phyloP scores from a whole-genome alignment of 2,797 vertebrate species.

The Labroides dimidiatus region DNA sequence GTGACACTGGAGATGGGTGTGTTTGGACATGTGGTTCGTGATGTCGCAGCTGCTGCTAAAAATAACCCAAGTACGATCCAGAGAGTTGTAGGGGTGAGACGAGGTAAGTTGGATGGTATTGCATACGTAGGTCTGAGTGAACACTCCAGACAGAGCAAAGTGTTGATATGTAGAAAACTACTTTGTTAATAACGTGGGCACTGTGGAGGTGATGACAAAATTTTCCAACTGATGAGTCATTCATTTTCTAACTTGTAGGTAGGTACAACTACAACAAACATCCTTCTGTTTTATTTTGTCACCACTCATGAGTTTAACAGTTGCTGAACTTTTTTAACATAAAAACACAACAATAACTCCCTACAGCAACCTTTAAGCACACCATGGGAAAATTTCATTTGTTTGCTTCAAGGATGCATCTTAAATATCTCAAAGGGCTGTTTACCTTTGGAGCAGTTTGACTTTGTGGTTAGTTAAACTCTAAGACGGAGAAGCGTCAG shows the following conservation, averaged over 20 bases:
- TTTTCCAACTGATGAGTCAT: background rate
- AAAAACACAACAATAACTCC: too few species aligned
- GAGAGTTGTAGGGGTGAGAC: constrained; percentile 10
- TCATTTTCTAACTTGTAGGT: background rate
- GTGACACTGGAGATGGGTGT: constrained; percentile 50
- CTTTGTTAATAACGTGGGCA: constrained; percentile 15
- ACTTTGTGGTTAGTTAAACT: constrained; percentile 16
- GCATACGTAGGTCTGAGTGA: constrained; percentile 19
- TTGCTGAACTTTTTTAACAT: too few species aligned
- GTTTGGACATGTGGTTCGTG: constrained; percentile 37
- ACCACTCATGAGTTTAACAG: background rate
- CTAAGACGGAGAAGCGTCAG: constrained; percentile 9
- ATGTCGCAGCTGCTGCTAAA: constrained; percentile 56
- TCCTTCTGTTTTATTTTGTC: background rate
- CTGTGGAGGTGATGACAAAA: background rate
- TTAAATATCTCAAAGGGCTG: background rate
- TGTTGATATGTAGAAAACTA: constrained; percentile 6
- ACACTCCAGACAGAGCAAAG: constrained; percentile 7
- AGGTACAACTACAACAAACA: background rate
- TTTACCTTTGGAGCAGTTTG: constrained; percentile 2
- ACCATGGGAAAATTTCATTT: background rate
- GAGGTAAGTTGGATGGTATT: constrained; percentile 20
- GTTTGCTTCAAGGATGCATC: background rate
- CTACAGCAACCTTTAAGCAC: too few species aligned
- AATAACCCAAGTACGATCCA: constrained; percentile 50